Percentiles rank a stretch among this genome's conserved stretches.
phyloP scores from a whole-genome alignment of 2,113 vertebrate genomes.

The Cheirogaleus medius region DNA sequence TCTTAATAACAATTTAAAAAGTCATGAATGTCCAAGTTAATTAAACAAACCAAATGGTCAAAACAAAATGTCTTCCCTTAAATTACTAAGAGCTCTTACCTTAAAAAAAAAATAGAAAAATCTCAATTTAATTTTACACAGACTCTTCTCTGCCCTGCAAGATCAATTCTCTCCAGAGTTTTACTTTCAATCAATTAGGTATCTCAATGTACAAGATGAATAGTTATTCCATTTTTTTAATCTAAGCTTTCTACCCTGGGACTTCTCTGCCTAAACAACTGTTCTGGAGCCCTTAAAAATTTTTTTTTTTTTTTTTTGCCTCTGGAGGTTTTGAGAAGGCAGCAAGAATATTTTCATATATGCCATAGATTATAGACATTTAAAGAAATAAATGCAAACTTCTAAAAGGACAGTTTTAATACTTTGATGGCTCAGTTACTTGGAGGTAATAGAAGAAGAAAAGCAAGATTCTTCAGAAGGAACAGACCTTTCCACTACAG shows the following conservation, averaged over 20 bases:
- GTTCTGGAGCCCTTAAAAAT: not conserved
- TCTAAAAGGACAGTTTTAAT: conserved; percentile 2
- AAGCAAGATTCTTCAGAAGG: conserved; percentile 27
- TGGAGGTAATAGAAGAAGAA: conserved; percentile 19
- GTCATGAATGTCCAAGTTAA: not conserved
- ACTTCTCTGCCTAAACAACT: not conserved
- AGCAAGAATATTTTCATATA: conserved; percentile 30
- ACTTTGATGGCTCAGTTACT: not conserved
- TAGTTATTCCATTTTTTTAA: not conserved
- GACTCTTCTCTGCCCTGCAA: not conserved
- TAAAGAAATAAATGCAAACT: conserved; percentile 16
- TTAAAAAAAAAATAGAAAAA: not conserved
- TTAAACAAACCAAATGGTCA: conserved; percentile 25
- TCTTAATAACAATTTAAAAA: conserved; percentile 23
- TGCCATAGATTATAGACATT: not conserved
- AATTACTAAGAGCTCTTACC: conserved; percentile 36
- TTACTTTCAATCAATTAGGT: not conserved
- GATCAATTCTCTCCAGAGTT: not conserved
- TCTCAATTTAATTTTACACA: not conserved
- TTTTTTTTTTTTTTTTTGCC: not conserved
- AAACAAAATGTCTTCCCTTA: conserved; percentile 32
- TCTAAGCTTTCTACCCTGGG: not conserved
- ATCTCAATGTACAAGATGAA: not conserved
- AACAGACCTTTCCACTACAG: not conserved
- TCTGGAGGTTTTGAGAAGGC: conserved; percentile 16